Evolutionary conservation across 2,113 vertebrate genomes (phyloP).

Genomic region (Cryptoleucopteryx plumbea): DNA sequence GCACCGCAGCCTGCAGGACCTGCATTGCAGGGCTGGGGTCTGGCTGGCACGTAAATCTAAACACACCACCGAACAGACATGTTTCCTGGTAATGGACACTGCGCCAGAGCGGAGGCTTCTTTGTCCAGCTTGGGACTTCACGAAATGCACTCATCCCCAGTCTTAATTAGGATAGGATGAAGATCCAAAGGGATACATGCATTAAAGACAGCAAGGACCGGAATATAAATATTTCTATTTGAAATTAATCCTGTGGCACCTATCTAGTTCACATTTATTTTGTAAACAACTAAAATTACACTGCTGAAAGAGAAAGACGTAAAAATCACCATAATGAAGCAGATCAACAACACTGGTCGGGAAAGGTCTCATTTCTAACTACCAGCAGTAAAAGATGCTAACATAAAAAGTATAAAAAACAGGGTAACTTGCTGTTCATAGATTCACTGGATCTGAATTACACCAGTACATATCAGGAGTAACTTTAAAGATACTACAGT

Average conservation of each 20-base stretch:
- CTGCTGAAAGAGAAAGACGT: not conserved
- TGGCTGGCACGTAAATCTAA: not conserved
- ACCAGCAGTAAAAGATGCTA: not conserved
- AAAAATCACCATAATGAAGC: not conserved
- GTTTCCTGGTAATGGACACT: not conserved
- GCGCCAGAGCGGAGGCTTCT: not conserved
- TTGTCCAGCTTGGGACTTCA: not conserved
- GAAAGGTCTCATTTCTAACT: not conserved
- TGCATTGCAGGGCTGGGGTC: not conserved
- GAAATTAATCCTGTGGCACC: not conserved
- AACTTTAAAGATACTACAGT: not conserved
- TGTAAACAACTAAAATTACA: not conserved
- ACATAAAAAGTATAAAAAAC: not conserved
- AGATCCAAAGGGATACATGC: not conserved
- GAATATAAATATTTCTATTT: not conserved
- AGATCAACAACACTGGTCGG: not conserved
- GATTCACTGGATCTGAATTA: not conserved
- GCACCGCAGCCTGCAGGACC: not conserved
- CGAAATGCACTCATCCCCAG: not conserved
- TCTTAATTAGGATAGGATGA: not conserved
- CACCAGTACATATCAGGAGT: not conserved
- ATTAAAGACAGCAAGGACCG: not conserved
- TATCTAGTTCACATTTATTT: not conserved
- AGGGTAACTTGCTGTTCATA: not conserved
- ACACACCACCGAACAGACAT: accelerated